Conservation (phyloP, 2,888 invertebrate genomes). For the Lycia hirtaria region DNA sequence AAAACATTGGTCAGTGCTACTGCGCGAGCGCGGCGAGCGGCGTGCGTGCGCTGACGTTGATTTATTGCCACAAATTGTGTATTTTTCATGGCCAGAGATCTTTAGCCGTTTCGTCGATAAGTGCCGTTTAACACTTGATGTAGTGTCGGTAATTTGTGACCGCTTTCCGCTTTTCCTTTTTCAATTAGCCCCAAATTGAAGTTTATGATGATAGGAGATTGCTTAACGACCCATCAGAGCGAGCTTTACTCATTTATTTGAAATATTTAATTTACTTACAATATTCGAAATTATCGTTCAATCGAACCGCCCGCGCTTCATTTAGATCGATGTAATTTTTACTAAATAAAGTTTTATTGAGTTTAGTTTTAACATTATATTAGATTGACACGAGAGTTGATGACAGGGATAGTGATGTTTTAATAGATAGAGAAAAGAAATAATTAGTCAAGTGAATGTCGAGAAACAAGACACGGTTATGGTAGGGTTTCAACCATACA, state of each 20-base stretch:
- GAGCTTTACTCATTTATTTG: constrained; percentile 53
- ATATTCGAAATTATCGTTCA: constrained; percentile 49
- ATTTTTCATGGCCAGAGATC: constrained; percentile 80
- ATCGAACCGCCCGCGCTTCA: constrained; percentile 45
- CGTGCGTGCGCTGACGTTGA: constrained; percentile 66
- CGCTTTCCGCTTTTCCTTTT: constrained; percentile 76
- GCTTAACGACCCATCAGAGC: constrained; percentile 57
- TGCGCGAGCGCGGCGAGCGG: too few species aligned
- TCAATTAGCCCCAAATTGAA: constrained; percentile 81
- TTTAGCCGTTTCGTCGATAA: constrained; percentile 79
- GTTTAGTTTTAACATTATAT: background rate
- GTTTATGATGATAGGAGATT: constrained; percentile 67
- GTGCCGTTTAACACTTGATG: constrained; percentile 84
- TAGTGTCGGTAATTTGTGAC: constrained; percentile 83
- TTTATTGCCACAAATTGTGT: constrained; percentile 83
- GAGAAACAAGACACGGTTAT: too few species aligned
- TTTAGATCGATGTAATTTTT: constrained; percentile 44
- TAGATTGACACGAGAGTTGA: background rate
- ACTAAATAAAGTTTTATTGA: constrained; percentile 44
- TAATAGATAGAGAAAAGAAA: too few species aligned
- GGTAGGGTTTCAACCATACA: too few species aligned
- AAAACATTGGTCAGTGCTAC: constrained; percentile 70
- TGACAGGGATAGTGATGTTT: too few species aligned
- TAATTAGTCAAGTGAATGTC: too few species aligned
- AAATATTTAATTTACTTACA: constrained; percentile 54